Evolutionary conservation across 2,888 invertebrate species (phyloP).

Genomic region (Myopa testacea): DNA sequence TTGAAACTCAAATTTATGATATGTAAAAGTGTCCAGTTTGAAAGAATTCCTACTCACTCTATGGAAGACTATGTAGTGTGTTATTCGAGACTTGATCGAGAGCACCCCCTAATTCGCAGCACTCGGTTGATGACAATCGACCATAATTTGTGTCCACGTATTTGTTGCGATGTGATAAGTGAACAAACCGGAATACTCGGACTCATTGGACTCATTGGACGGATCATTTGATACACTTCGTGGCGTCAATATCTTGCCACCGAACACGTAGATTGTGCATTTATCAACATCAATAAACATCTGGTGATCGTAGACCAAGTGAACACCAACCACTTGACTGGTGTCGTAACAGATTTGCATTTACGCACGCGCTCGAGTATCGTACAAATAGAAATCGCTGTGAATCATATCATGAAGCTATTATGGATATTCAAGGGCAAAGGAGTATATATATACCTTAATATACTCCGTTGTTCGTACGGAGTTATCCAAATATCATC

Average conservation of each 20-base stretch:
- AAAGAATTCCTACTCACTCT: constrained; percentile 71
- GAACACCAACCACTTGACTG: constrained; percentile 82
- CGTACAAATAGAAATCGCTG: constrained; percentile 88
- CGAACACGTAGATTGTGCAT: constrained; percentile 88
- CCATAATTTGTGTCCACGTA: constrained; percentile 83
- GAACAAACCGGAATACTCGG: constrained; percentile 86
- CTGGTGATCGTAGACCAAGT: constrained; percentile 90
- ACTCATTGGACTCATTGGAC: constrained; percentile 70
- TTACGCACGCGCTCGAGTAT: constrained; percentile 79
- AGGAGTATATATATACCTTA: constrained; percentile 70
- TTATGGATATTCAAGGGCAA: neutral
- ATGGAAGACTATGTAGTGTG: constrained; percentile 93
- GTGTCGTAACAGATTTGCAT: constrained; percentile 84
- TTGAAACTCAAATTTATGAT: too few species aligned
- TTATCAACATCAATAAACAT: constrained; percentile 87
- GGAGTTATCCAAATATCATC: constrained; percentile 83
- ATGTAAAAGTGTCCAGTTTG: neutral
- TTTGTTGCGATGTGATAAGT: constrained; percentile 86
- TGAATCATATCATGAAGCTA: constrained; percentile 1
- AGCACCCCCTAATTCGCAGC: constrained; percentile 63
- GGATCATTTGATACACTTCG: too few species aligned
- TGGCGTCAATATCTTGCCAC: constrained; percentile 80
- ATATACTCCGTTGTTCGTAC: constrained; percentile 78
- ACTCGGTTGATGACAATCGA: constrained; percentile 73
- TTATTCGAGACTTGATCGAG: constrained; percentile 80